phyloP scores from a whole-genome alignment of 30 jellyfish, hydroid and myxozoan species.

The Rhopilema esculentum region DNA sequence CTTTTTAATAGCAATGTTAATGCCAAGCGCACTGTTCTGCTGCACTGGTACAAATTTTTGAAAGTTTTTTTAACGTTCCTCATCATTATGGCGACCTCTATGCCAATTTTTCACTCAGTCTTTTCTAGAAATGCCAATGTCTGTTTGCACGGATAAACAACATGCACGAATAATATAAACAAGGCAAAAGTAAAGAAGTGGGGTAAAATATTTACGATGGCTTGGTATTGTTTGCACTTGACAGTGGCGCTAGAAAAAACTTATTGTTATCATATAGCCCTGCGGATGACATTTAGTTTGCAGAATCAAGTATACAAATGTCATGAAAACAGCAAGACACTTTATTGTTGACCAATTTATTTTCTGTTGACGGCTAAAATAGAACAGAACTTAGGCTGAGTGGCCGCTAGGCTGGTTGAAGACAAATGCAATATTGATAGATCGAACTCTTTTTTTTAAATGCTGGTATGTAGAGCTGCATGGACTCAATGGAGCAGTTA shows the following conservation, averaged over 20 bases:
- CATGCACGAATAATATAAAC: no score
- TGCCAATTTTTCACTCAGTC: no score
- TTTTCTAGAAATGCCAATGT: no score
- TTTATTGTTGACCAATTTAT: not conserved
- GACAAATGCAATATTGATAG: not conserved
- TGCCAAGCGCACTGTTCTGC: no score
- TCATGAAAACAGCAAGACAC: conserved; percentile 6
- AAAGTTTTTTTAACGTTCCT: no score
- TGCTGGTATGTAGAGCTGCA: not conserved
- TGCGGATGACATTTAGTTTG: not conserved
- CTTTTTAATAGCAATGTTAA: no score
- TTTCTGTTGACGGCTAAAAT: not conserved
- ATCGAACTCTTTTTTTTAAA: not conserved
- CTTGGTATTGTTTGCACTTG: not conserved
- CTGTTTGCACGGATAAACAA: no score
- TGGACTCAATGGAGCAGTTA: not conserved
- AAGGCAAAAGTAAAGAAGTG: not conserved
- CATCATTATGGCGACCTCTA: no score
- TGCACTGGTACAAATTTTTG: no score
- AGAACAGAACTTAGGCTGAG: not conserved
- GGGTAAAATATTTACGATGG: not conserved
- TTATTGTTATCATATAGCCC: not conserved
- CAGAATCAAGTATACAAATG: not conserved
- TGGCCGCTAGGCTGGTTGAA: not conserved
- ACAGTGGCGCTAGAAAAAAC: not conserved